Evolutionary conservation across 2,797 vertebrate genomes (phyloP), one percentile per base, ranked within the genome.

Genomic region (Scleropages formosus): DNA sequence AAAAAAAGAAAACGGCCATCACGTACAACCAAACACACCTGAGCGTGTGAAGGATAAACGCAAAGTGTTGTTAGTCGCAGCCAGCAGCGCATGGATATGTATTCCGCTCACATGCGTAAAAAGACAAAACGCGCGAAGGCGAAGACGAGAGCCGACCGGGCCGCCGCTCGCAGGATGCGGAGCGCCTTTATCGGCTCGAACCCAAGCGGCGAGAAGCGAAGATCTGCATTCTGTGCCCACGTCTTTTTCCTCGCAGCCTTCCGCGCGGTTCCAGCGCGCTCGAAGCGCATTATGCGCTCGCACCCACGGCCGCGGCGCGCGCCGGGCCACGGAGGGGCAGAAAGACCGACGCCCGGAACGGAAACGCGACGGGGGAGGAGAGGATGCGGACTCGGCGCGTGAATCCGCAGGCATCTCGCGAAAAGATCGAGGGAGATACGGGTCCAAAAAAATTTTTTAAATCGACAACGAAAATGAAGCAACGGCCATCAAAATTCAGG

Each of bases 71-170:
- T 6, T 6, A 39, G 31, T 39, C 6, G 39, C 31, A 39, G 31
- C 31, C 31, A 39, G 2, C 31, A 39, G 6, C 39, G 6, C 6
- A 39, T 6, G 6, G 68, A 71, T 56, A 53, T 27, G 51, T 16
- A 53, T 70, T 31, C 44, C 63, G 47, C 59, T 46, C 60, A 27
- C 61, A 65, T 61, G 49, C 24, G 56, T 26, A 22, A 16, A 49
- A 24, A 13, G 51, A 63, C 53, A 78, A 63, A 74, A n/a, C n/a
- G n/a, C n/a, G n/a, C n/a, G n/a, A 56, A 56, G 63, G 74, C 69
- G 53, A 75, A 77, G 64, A 79, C 53, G 63, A 0, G 56, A 70
- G 68, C 24, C 20, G 9, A 56, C 31, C 26, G 18, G 51, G 56
- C n/a, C 58, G 68, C 26, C 8, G 24, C 51, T 58, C 7, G 26